Evolutionary conservation across 2,888 invertebrate genomes (phyloP).

Genomic region (Pycnomerus fuliginosus): DNA sequence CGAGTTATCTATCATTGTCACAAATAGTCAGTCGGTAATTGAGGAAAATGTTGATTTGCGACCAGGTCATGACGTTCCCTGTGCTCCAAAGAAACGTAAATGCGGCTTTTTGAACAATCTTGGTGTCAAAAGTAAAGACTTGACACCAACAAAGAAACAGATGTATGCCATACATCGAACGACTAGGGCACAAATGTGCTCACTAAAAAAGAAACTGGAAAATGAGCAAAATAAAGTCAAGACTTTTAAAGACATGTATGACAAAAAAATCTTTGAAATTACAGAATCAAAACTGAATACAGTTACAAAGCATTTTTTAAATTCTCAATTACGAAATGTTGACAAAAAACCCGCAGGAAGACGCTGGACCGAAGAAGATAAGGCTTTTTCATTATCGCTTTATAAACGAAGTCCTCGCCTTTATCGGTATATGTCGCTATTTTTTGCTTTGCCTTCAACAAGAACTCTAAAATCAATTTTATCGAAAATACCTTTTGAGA

Average conservation of each 20-base stretch:
- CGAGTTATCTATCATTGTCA: too few species aligned
- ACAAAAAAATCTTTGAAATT: constrained; percentile 16
- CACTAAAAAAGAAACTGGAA: not conserved
- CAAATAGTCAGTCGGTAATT: too few species aligned
- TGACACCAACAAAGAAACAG: not conserved
- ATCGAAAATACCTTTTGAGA: constrained; percentile 26
- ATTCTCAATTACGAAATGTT: constrained; percentile 26
- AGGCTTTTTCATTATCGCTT: constrained; percentile 28
- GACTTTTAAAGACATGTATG: constrained; percentile 10
- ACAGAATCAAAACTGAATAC: constrained; percentile 24
- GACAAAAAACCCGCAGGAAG: constrained; percentile 13
- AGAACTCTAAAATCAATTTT: constrained; percentile 27
- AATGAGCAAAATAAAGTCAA: not conserved
- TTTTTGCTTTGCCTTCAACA: constrained; percentile 28
- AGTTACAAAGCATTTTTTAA: constrained; percentile 28
- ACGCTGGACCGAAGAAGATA: constrained; percentile 26
- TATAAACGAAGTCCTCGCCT: constrained; percentile 30
- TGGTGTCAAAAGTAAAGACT: too few species aligned
- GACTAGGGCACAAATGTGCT: not conserved
- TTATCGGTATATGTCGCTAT: constrained; percentile 23
- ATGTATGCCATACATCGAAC: not conserved
- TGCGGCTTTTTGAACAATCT: too few species aligned
- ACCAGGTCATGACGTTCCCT: too few species aligned
- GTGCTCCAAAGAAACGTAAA: too few species aligned
- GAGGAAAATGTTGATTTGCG: too few species aligned